Percentiles rank a stretch among this genome's conserved stretches.
Evolutionary conservation across 2,113 vertebrate species (phyloP).

Genomic region (Poeciliopsis prolifica): DNA sequence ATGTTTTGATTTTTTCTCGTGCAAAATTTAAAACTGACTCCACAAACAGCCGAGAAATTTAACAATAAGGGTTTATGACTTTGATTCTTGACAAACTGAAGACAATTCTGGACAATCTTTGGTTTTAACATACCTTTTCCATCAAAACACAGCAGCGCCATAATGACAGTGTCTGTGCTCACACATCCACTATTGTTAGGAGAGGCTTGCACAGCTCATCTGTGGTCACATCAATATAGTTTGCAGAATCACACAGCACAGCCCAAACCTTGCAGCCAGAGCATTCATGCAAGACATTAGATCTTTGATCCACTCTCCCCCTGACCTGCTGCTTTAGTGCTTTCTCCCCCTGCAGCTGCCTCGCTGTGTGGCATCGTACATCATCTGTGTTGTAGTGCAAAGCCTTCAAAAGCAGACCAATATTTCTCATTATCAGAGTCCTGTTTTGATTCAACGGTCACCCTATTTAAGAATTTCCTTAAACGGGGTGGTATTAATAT

Average conservation of each 20-base stretch:
- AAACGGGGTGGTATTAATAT: neutral
- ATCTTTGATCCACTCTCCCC: slow-evolving; percentile 44
- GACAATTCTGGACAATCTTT: slow-evolving; percentile 8
- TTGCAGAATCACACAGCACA: slow-evolving; percentile 22
- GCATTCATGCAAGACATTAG: slow-evolving; percentile 39
- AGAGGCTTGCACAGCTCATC: slow-evolving; percentile 14
- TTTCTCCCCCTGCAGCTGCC: slow-evolving; percentile 16
- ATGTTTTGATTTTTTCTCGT: slow-evolving; percentile 12
- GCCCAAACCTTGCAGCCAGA: slow-evolving; percentile 34
- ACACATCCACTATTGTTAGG: slow-evolving; percentile 17
- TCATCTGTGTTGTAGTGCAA: slow-evolving; percentile 40
- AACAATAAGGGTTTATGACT: neutral
- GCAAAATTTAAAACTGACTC: neutral
- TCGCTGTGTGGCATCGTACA: slow-evolving; percentile 15
- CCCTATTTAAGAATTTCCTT: neutral
- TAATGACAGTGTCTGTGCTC: slow-evolving; percentile 17
- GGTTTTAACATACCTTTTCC: neutral
- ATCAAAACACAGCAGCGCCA: slow-evolving; percentile 1
- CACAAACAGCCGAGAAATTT: slow-evolving; percentile 3
- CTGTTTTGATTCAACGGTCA: slow-evolving; percentile 36
- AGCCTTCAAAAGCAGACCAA: slow-evolving; percentile 35
- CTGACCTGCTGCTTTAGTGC: slow-evolving; percentile 45
- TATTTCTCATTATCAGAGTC: slow-evolving; percentile 29
- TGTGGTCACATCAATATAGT: slow-evolving; percentile 42
- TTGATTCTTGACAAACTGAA: slow-evolving; percentile 8